Conservation (phyloP, 2,888 invertebrate genomes). For the Monopis laevigella region DNA sequence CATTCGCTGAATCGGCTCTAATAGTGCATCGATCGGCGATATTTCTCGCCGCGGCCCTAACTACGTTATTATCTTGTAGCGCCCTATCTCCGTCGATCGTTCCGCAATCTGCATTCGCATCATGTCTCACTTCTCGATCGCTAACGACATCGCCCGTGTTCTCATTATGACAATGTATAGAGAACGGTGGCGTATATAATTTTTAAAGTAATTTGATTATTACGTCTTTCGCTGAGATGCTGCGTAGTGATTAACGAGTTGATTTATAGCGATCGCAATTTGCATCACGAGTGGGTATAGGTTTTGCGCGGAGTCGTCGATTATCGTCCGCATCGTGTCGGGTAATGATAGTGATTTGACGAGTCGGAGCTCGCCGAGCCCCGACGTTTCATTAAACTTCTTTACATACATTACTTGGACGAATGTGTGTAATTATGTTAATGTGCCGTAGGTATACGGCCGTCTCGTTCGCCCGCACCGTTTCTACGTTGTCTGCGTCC, state of each 20-base stretch:
- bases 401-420: constrained; percentile 59
- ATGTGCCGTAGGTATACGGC: constrained; percentile 42
- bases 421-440: constrained; percentile 62
- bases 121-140: constrained; percentile 13
- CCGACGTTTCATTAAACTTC: constrained; percentile 61
- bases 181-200: constrained; percentile 37
- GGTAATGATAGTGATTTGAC: constrained; percentile 65
- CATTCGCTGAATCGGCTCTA: constrained; percentile 47
- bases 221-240: constrained; percentile 35
- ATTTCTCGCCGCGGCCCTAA: constrained; percentile 44
- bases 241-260: constrained; percentile 59
- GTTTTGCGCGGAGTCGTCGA: constrained; percentile 56
- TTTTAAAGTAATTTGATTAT: constrained; percentile 63
- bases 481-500: constrained; percentile 30
- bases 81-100: too few relatives aligned
- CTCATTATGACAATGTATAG: constrained; percentile 27
- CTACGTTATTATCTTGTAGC: constrained; percentile 25
- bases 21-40: constrained; percentile 34
- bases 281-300: constrained; percentile 52
- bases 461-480: constrained; percentile 37
- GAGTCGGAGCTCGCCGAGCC: constrained; percentile 50
- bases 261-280: constrained; percentile 65
- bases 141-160: constrained; percentile 32
- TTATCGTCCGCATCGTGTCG: constrained; percentile 65
- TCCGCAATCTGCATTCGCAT: constrained; percentile 2